Evolutionary conservation across 2,797 vertebrate genomes (phyloP), one percentile per base, ranked within the genome.

Genomic region (Spondyliosoma cantharus): DNA sequence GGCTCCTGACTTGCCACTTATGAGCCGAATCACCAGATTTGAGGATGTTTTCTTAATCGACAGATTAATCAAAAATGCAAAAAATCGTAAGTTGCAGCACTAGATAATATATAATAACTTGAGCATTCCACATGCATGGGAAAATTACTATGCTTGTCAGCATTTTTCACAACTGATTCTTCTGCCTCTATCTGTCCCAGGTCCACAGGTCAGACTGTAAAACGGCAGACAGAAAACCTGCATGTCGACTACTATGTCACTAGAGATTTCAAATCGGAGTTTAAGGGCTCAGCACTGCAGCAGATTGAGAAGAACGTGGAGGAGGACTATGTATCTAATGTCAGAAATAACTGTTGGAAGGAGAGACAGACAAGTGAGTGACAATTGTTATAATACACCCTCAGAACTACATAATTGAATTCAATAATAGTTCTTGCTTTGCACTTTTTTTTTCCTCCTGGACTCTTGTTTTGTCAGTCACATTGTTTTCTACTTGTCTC

Each of bases 271-370:
- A 97, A 96, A 91, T 97, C 96, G 0, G 98, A 99, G 93, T 98
- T 96, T 82, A 98, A 96, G 91, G 97, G 97, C 87, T 92, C 93
- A 0, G 95, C 96, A 9, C 82, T 99, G 91, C 96, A 98, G 80
- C 98, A 99, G 74, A 93, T 99, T 54, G 98, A 99, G 93, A 99
- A 99, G 92, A 97, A 89, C 4, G 97, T 99, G 81, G 98, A 99
- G 93, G 98, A 99, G 45, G 98, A 99, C 90, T 99, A 99, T 43
- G 96, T 99, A 76, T 95, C 96, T 70, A 99, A 97, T 82, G 95
- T 99, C 81, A 96, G 97, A 88, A 98, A 98, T 95, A 99, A 97
- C 90, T 99, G 98, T 87, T 99, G 98, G 98, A 98, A 97, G 88
- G 98, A 99, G 89, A 96, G 96, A 76, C 98, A 99, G 91, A 98